A percentile compares a stretch with the other conserved stretches of the same genome.
These are phyloP conservation scores for Drosophila histrio DNA, from an alignment of 2,888 invertebrate species.

Conservation along the genomic window DNA sequence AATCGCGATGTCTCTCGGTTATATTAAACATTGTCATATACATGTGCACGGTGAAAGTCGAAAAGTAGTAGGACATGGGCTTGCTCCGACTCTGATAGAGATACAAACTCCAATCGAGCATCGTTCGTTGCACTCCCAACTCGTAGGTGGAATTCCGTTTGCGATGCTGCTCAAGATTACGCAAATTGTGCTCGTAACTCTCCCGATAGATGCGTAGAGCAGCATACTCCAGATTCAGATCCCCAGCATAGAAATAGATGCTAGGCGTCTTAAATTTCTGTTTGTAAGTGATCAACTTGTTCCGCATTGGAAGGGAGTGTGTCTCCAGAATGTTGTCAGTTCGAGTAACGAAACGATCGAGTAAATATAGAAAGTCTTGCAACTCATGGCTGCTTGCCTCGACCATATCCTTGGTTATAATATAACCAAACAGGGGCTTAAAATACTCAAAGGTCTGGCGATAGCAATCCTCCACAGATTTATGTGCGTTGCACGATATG, in stretches of 20 bases:
- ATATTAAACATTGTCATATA: conserved; percentile 82
- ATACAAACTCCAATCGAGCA: conserved; percentile 82
- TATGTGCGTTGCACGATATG: conserved; percentile 78
- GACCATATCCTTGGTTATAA: conserved; percentile 75
- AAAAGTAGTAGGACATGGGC: conserved; percentile 82
- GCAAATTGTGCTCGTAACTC: conserved; percentile 81
- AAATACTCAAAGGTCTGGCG: conserved; percentile 81
- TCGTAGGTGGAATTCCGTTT: conserved; percentile 76
- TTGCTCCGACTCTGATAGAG: conserved; percentile 81
- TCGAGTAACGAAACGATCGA: conserved; percentile 67
- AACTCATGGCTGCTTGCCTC: conserved; percentile 68
- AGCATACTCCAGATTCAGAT: conserved; percentile 76
- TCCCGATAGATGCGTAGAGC: conserved; percentile 75
- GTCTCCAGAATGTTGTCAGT: conserved; percentile 54
- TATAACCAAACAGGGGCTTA: conserved; percentile 81
- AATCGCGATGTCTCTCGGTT: conserved; percentile 74
- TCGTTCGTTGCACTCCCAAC: conserved; percentile 71
- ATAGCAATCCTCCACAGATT: conserved; percentile 81
- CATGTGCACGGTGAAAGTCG: conserved; percentile 80
- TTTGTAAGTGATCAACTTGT: conserved; percentile 63
- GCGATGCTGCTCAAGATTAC: conserved; percentile 73
- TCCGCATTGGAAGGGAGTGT: conserved; percentile 56
- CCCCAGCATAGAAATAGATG: conserved; percentile 70
- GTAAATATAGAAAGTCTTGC: conserved; percentile 63
- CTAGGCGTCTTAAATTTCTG: conserved; percentile 73